phyloP scores from a whole-genome alignment of 2,888 invertebrate species.

The Oxystoma pomonae region DNA sequence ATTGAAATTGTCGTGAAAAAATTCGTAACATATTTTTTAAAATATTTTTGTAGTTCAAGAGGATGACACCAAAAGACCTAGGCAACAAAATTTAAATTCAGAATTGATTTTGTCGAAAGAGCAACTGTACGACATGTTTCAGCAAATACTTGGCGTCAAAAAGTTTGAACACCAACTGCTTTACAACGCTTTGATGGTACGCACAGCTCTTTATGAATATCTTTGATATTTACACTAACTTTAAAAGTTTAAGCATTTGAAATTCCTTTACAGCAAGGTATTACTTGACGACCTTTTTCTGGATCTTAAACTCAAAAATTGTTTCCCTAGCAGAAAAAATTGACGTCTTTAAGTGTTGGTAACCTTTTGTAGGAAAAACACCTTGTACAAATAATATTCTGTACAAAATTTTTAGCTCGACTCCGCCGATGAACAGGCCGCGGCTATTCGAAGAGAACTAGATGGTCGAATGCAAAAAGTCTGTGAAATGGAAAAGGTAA shows the following conservation, averaged over 20 bases:
- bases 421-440: constrained; percentile 99
- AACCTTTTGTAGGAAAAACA: no score
- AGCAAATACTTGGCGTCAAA: constrained; percentile 96
- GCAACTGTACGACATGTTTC: constrained; percentile 99
- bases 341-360: no score
- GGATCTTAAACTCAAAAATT: no score
- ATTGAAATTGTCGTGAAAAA: not conserved
- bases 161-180: constrained; percentile 99
- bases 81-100: constrained; percentile 87
- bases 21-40: not conserved
- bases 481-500: constrained; percentile 94
- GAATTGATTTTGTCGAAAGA: constrained; percentile 97
- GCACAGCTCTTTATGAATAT: no score
- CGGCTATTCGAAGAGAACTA: constrained; percentile 96
- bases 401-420: constrained; percentile 84
- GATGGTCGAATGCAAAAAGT: constrained; percentile 97
- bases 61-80: constrained; percentile 81
- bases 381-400: no score
- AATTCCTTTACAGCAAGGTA: no score
- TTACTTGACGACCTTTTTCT: no score
- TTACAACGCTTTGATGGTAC: constrained; percentile 94
- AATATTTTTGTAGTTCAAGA: constrained; percentile 54
- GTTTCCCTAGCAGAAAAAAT: no score
- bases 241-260: no score
- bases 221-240: no score